Evolutionary conservation across 1,140 invertebrate genomes (phyloP).

Genomic region (Colletes gigas): DNA sequence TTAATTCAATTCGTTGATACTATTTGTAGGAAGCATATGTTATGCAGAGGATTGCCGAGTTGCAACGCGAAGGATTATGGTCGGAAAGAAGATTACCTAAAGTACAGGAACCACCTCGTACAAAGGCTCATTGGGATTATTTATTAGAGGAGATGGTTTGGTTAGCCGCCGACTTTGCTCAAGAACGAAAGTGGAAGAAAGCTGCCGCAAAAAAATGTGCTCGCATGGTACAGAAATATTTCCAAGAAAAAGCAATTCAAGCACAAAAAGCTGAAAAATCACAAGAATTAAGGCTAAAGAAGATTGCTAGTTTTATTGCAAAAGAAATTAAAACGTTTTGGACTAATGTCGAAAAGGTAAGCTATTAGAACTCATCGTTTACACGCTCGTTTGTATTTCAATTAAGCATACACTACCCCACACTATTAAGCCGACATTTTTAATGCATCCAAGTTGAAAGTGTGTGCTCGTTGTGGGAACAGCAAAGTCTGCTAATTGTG

Average conservation of each 20-base stretch:
- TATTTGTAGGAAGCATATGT: constrained; percentile 91
- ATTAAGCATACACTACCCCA: constrained; percentile 68
- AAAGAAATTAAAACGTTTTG: constrained; percentile 98
- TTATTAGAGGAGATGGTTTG: constrained; percentile 99
- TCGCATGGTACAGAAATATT: constrained; percentile 96
- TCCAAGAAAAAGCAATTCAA: constrained; percentile 95
- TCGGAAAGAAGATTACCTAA: constrained; percentile 95
- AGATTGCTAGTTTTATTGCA: constrained; percentile 94
- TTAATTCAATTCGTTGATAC: background rate
- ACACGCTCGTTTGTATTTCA: background rate
- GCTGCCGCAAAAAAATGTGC: constrained; percentile 95
- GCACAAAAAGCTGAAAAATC: constrained; percentile 95
- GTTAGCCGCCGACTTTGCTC: constrained; percentile 98
- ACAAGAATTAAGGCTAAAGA: constrained; percentile 91
- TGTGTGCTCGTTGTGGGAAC: constrained; percentile 82
- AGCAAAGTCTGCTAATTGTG: constrained; percentile 67
- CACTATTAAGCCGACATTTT: constrained; percentile 80
- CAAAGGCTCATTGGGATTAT: constrained; percentile 99
- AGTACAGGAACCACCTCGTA: constrained; percentile 92
- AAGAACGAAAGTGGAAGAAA: constrained; percentile 99
- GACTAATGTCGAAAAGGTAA: constrained; percentile 96
- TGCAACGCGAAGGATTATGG: constrained; percentile 96
- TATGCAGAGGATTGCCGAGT: constrained; percentile 93
- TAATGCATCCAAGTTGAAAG: constrained; percentile 69
- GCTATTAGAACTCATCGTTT: constrained; percentile 16